Evolutionary conservation across 2,113 vertebrate species (phyloP), one percentile per base, ranked within the genome.

Genomic region (Oreochromis spilurus): DNA sequence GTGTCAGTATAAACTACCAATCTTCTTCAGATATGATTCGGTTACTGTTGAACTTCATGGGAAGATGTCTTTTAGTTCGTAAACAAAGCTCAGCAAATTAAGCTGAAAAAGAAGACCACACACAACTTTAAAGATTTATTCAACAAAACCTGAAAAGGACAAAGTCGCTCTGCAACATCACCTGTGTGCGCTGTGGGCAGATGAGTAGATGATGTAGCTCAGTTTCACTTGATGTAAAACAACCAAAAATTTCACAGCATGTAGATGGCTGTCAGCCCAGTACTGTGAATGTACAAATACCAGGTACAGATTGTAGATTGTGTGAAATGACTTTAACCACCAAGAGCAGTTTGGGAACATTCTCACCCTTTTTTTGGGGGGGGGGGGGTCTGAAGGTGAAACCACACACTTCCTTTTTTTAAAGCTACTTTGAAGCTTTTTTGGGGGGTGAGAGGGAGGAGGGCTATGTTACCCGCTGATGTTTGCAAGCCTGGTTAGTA

Each of bases 271-370:
- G 79, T 67, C 48, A 16, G 65, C 29, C 19, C 40, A 67, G 60
- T 67, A 82, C 87, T 89, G 90, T 91, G 88, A 92, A 90, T 88
- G 87, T 72, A 81, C 40, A 70, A 77, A 79, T 38, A 24, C 31
- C 57, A 19, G 26, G 36, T 54, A 40, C 62, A 29, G 77, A 52
- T 78, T 83, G 57, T 85, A 29, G 77, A 52, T 78, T 83, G 57
- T 85, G 89, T 84, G 24, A 79, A 26, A 80, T 81, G 72, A 43
- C 57, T 85, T 57, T 55, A 52, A 16, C 84, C 43, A 82, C 40
- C 57, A 3, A 17, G 13, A 84, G n/a, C 5, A 70, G 77, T 77
- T 45, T 79, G 26, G 67, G 9, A 50, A 24, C 8, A 9, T 55
- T 84, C 86, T 87, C 87, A 87, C 86, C 58, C 50, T 7, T 40